Evolutionary conservation across 2,797 vertebrate species (phyloP).

Genomic region (Champsocephalus esox): DNA sequence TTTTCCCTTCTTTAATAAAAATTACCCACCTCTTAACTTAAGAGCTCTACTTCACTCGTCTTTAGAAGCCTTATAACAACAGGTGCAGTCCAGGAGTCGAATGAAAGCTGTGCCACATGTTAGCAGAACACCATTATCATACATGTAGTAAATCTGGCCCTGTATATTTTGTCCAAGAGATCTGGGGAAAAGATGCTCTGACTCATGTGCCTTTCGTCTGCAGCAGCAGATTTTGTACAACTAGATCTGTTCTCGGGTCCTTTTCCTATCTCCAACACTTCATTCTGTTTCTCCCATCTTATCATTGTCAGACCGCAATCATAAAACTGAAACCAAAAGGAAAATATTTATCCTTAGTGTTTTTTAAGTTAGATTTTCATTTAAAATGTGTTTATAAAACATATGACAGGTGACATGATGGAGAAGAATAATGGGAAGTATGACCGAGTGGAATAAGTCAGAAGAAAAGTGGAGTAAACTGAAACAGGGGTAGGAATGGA

Average conservation of each 20-base stretch:
- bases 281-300: constrained; percentile 23
- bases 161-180: constrained; percentile 27
- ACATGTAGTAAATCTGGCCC: neutral
- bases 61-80: neutral
- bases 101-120: neutral
- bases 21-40: neutral
- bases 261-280: constrained; percentile 25
- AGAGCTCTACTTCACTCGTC: neutral
- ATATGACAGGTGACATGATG: neutral
- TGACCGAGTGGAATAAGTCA: constrained; percentile 17
- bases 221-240: constrained; percentile 42
- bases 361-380: constrained; percentile 50
- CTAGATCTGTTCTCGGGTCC: constrained; percentile 41
- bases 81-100: constrained; percentile 1
- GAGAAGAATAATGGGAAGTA: neutral
- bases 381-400: constrained; percentile 67
- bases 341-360: constrained; percentile 35
- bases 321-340: constrained; percentile 41
- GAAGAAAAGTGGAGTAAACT: constrained; percentile 16
- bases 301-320: constrained; percentile 45
- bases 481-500: constrained; percentile 10
- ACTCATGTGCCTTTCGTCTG: constrained; percentile 25
- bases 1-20: no score
- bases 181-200: constrained; percentile 24
- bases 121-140: neutral